Evolutionary conservation across 1,140 invertebrate genomes (phyloP).

Genomic region (Phthorimaea operculella): DNA sequence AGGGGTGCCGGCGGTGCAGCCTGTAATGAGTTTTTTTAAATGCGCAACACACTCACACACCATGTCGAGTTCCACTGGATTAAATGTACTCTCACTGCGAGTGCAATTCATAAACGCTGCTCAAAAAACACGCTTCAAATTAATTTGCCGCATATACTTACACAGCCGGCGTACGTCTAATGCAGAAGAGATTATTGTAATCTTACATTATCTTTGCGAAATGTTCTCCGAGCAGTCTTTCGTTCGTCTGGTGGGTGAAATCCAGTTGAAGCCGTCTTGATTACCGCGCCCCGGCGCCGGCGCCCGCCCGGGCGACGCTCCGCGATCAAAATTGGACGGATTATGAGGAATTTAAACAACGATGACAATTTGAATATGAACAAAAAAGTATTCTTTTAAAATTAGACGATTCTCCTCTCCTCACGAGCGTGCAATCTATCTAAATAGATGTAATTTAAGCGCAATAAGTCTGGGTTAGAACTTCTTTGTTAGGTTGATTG

Average conservation of each 20-base stretch:
- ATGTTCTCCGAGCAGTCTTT: slow-evolving; percentile 23
- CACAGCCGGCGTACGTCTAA: background rate
- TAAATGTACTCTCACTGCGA: slow-evolving; percentile 34
- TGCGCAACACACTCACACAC: slow-evolving; percentile 60
- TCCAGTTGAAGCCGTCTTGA: slow-evolving; percentile 60
- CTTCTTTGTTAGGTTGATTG: slow-evolving; percentile 32
- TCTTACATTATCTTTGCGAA: slow-evolving; percentile 36
- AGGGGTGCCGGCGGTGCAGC: slow-evolving; percentile 26
- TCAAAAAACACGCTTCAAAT: slow-evolving; percentile 21
- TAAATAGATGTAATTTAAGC: background rate
- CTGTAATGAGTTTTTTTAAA: slow-evolving; percentile 66
- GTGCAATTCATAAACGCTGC: slow-evolving; percentile 33
- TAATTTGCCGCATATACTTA: slow-evolving; percentile 11
- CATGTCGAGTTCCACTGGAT: slow-evolving; percentile 42
- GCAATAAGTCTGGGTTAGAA: slow-evolving; percentile 6
- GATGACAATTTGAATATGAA: slow-evolving; percentile 64
- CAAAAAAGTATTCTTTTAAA: slow-evolving; percentile 50
- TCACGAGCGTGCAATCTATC: background rate
- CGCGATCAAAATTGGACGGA: slow-evolving; percentile 62
- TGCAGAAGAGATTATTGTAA: slow-evolving; percentile 20
- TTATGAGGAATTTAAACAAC: slow-evolving; percentile 65
- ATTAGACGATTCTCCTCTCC: slow-evolving; percentile 32
- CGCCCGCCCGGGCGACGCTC: slow-evolving; percentile 38
- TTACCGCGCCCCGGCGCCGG: slow-evolving; percentile 48
- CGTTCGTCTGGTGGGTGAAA: slow-evolving; percentile 45